Base-by-base conservation (phyloP, 92 coral and sea anemone species). In the Zoanthus gigantus region DNA sequence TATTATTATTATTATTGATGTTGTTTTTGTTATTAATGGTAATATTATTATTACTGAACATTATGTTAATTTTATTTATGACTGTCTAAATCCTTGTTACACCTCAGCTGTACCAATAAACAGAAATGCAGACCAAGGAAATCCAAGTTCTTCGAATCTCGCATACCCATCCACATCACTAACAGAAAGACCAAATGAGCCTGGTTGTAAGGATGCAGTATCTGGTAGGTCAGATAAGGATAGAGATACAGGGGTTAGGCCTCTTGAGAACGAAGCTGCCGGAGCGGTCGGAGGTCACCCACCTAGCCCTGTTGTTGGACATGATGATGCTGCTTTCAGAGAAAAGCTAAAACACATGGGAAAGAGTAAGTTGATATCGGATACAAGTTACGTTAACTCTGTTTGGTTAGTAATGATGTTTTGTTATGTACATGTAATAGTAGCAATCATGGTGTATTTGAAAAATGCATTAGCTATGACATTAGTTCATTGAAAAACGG, bases 291-390 rank as follows among this genome's bases (percentile, higher is more conserved):
- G 72, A 4, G 61, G 86, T 28, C 71, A 4, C 5, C 61, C 80
- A 54, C 9, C 79, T 63, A 80, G 74, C 69, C 85, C 85, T 63
- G 85, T 30, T 3, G 17, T 79, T 15, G 82, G 89, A 32, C 93
- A 91, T 48, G 95, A 93, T 46, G 93, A 90, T 86, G 94, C 90
- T 47, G 88, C 89, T 3, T 68, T 95, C 45, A 79, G 98, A 80
- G 98, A 95, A 76, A 95, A 93, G 60, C 89, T 95, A 9, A 93
- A 78, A 79, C 98, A 95, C 89, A 95, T 95, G 98, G 98, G 98
- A 45, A 95, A 95, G 72, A 95, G 98, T 95, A 69, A 84, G 98
- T 83, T 80, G 9, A 67, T 69, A 15, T 30, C 4, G 9, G 30
- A 65, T 65, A 28, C 71, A 23, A 23, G 16, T 30, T 3, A 4